A percentile compares a stretch with the other conserved stretches of the same genome.
These are phyloP conservation scores for Heliconius hermathena DNA, from an alignment of 1,140 invertebrate species.

Conservation along the genomic window DNA sequence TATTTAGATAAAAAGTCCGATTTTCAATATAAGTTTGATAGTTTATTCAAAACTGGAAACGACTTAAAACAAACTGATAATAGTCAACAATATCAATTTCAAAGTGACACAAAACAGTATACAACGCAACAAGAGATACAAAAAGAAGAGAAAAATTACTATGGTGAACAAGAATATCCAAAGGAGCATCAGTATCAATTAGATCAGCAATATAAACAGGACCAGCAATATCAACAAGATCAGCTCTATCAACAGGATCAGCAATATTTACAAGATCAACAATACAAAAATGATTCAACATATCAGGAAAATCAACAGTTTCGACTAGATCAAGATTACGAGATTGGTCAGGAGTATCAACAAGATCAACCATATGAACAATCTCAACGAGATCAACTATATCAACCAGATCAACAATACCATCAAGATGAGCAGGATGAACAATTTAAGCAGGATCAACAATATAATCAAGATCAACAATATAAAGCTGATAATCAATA, in stretches of 20 bases:
- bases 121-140: conserved; percentile 42
- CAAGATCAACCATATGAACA: conserved; percentile 47
- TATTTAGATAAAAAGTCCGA: conserved; percentile 55
- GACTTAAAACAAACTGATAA: conserved; percentile 47
- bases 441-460: conserved; percentile 20
- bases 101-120: conserved; percentile 43
- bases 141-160: conserved; percentile 68
- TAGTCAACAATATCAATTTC: conserved; percentile 49
- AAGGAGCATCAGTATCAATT: conserved; percentile 29
- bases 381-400: conserved; percentile 29
- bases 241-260: conserved; percentile 68
- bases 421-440: conserved; percentile 31
- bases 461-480: conserved; percentile 36
- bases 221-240: conserved; percentile 66
- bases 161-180: conserved; percentile 43
- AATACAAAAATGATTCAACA: conserved; percentile 59
- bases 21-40: conserved; percentile 49
- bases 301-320: conserved; percentile 54
- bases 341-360: conserved; percentile 35
- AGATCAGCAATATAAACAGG: conserved; percentile 37
- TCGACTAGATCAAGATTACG: conserved; percentile 43
- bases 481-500: conserved; percentile 72
- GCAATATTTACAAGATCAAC: conserved; percentile 39
- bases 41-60: conserved; percentile 49
- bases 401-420: conserved; percentile 65